These are phyloP conservation scores for Andricus grossulariae DNA, from an alignment of 1,140 invertebrate genomes.

Conservation along the genomic window DNA sequence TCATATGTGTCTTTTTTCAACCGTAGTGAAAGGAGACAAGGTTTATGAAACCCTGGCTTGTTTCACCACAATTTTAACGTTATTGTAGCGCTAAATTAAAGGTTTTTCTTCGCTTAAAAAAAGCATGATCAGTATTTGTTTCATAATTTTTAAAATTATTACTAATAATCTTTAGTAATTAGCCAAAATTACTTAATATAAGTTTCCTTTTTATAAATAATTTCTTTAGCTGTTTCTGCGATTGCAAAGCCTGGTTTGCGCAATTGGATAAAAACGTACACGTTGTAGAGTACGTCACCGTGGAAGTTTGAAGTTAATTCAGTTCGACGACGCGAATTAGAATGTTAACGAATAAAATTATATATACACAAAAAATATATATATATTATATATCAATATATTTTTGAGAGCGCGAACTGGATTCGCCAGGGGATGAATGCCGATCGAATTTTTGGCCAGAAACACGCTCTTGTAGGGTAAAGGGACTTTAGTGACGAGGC, in stretches of 20 bases:
- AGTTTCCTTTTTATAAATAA: no score
- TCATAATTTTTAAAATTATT: no score
- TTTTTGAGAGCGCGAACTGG: conserved; percentile 58
- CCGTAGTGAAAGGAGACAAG: no score
- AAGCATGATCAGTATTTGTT: no score
- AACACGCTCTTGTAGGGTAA: conserved; percentile 45
- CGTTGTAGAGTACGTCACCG: conserved; percentile 58
- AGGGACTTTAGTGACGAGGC: conserved; percentile 36
- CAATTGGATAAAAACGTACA: conserved; percentile 44
- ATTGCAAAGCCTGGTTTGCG: neutral
- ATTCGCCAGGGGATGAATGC: conserved; percentile 49
- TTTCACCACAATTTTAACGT: no score
- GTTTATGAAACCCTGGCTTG: no score
- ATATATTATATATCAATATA: conserved; percentile 53
- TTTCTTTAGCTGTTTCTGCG: neutral
- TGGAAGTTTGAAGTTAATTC: conserved; percentile 52
- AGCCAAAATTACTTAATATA: no score
- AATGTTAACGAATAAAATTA: conserved; percentile 51
- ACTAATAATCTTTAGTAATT: no score
- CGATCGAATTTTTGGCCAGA: conserved; percentile 38
- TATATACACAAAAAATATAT: conserved; percentile 45
- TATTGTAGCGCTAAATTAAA: no score
- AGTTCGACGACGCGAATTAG: conserved; percentile 62
- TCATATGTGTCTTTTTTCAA: no score
- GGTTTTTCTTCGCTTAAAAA: no score